A percentile compares a stretch with the other conserved stretches of the same genome.
Evolutionary conservation across 2,797 vertebrate genomes (phyloP).

Genomic region (Ispidina lecontei): DNA sequence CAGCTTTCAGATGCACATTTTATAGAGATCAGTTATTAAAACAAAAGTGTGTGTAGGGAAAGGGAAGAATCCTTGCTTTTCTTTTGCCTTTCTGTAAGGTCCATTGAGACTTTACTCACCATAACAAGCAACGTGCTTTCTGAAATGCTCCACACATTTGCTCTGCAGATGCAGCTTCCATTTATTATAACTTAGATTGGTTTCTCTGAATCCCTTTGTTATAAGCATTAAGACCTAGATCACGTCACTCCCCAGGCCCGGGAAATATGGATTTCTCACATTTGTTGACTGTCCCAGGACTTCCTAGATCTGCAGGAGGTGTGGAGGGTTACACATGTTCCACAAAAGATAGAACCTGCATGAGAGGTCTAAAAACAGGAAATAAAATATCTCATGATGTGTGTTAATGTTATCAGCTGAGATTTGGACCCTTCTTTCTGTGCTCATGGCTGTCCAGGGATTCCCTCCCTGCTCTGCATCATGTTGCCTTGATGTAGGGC

Average conservation of each 20-base stretch:
- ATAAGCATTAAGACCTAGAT: neutral
- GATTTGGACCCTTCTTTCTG: neutral
- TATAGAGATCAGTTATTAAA: neutral
- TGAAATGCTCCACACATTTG: neutral
- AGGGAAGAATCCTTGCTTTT: neutral
- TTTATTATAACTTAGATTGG: neutral
- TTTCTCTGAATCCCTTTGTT: neutral
- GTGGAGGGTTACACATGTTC: neutral
- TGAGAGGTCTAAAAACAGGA: neutral
- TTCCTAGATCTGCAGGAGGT: neutral
- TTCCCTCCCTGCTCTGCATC: neutral
- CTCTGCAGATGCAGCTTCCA: slow-evolving; percentile 13
- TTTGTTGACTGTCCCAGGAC: neutral
- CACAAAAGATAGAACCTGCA: neutral
- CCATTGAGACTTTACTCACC: neutral
- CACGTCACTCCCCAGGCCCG: fast-evolving
- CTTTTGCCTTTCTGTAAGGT: neutral
- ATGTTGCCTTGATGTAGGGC: neutral
- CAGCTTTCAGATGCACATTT: neutral
- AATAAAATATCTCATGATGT: neutral
- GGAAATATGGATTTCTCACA: neutral
- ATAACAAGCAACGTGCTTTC: neutral
- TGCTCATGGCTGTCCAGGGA: neutral
- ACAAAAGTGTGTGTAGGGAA: neutral
- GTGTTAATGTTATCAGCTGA: neutral